These are phyloP conservation scores for Heliconius congener DNA, from an alignment of 1,140 invertebrate species.

Conservation along the genomic window DNA sequence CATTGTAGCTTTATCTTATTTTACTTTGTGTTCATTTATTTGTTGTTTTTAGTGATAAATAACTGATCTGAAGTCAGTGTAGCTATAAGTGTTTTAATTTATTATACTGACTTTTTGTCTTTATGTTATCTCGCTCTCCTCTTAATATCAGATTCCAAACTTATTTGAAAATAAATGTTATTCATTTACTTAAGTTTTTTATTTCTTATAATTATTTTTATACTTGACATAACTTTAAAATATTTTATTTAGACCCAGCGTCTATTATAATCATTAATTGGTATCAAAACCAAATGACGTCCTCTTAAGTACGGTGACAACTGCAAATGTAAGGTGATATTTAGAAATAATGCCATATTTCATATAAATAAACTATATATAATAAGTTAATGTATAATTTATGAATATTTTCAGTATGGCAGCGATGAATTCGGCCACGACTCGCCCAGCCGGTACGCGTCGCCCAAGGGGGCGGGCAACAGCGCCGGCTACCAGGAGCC, in stretches of 20 bases:
- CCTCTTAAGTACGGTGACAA: no score
- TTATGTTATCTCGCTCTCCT: no score
- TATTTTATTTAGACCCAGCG: no score
- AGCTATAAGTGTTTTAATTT: no score
- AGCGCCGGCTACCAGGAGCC: slow-evolving; percentile 78
- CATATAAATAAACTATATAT: not conserved
- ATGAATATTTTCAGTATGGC: slow-evolving; percentile 85
- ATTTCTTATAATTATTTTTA: not conserved
- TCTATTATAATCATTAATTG: no score
- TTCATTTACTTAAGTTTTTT: not conserved
- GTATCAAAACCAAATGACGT: no score
- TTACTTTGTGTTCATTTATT: not conserved
- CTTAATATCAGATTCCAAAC: no score
- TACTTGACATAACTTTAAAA: no score
- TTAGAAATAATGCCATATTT: no score
- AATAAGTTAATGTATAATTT: not conserved
- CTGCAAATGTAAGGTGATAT: no score
- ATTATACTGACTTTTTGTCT: no score
- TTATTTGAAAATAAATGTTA: no score
- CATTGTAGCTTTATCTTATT: not conserved
- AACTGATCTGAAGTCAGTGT: not conserved
- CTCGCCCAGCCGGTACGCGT: slow-evolving; percentile 90
- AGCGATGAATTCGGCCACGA: slow-evolving; percentile 94
- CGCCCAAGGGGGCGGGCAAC: slow-evolving; percentile 86
- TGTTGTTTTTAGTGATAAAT: not conserved